Percentiles rank a stretch among this genome's conserved stretches.
phyloP scores from a whole-genome alignment of 2,888 invertebrate species.

The Cactoblastis cactorum region DNA sequence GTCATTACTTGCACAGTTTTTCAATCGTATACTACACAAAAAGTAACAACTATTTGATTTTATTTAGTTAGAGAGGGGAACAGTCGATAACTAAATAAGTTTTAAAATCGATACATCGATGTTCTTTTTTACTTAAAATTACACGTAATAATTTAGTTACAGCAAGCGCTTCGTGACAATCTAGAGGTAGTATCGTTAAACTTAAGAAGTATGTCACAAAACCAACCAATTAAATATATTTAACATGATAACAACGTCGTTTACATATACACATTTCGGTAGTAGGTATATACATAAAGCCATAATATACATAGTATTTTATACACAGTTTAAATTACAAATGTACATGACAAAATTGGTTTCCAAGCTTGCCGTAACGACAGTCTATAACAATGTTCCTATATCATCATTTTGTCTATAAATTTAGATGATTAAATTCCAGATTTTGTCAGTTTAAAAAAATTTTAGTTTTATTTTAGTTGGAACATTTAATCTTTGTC shows the following conservation, averaged over 20 bases:
- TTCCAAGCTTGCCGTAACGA: background rate
- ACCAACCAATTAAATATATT: background rate
- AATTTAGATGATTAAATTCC: no score
- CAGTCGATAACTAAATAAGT: background rate
- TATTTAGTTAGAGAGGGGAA: no score
- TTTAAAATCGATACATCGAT: background rate
- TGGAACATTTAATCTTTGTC: no score
- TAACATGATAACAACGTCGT: conserved; percentile 1
- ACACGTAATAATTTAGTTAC: background rate
- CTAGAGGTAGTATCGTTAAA: conserved; percentile 6
- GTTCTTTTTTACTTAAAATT: background rate
- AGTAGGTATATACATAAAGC: background rate
- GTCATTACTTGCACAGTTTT: no score
- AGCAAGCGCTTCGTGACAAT: background rate
- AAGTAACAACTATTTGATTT: no score
- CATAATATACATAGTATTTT: background rate
- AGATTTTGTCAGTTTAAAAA: no score
- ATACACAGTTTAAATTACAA: conserved; percentile 5
- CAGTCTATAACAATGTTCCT: background rate
- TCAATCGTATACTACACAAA: no score
- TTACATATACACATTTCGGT: conserved; percentile 1
- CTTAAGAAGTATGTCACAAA: background rate
- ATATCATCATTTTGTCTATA: background rate
- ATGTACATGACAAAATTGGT: background rate
- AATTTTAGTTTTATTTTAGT: no score